Evolutionary conservation across 2,113 vertebrate species (phyloP), one percentile per base, ranked within the genome.

Genomic region (Lophura nycthemera): DNA sequence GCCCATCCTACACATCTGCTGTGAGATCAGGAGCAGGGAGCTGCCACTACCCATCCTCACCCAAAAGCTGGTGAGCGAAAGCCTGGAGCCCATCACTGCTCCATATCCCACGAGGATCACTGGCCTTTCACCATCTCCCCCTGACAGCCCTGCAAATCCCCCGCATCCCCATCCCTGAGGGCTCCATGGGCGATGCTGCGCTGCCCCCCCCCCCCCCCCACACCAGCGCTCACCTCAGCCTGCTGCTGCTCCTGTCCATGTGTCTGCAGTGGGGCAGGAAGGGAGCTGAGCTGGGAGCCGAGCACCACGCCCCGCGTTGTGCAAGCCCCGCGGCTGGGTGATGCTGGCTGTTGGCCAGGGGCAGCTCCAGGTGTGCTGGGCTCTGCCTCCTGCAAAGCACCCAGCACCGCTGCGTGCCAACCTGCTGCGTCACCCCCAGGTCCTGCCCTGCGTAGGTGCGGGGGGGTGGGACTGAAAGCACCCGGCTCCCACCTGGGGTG

Each of bases 361-460:
- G 32, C 81, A 67, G 29, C 86, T 88, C 66, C 45, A 9, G 83
- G 48, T 50, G 79, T 16, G 82, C 88, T 73, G 7, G 1, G 88
- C 42, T 74, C 70, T 78, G 75, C 56, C 70, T 94, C 70, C 60
- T 0, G 8, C 10, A 11, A 40, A 87, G 86, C 61, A 84, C 91
- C 89, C 1, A 0, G 16, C 25, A 4, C 16, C 5, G 25, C 38
- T 29, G 61, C 75, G 2, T 92, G 63, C 95, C 90, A 87, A 20
- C 38, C 52, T 2, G 8, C 93, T 92, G 89, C 0, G 84, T 95
- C 96, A 95, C 57, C 1, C 0, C n/a, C 1, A 1, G 3, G 50
- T 95, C 86, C 93, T 95, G 93, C 91, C 96, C 91, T 5, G 57
- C 12, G 67, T 91, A 75, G 96, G 92, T 32, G 79, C 92, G 29